phyloP scores from a whole-genome alignment of 2,888 invertebrate species.

The Orchesella flavescens region DNA sequence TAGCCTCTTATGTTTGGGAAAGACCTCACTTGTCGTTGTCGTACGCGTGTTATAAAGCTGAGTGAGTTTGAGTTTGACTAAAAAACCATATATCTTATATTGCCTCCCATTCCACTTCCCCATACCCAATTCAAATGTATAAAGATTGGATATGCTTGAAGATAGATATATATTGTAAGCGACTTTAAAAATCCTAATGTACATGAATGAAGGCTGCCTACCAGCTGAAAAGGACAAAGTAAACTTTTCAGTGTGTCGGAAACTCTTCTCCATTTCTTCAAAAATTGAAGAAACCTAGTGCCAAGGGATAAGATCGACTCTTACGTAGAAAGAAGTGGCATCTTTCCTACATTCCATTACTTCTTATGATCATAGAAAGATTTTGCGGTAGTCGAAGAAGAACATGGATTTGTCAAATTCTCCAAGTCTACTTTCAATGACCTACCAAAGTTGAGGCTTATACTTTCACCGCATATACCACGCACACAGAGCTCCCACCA shows the following conservation, averaged over 20 bases:
- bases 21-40: not conserved
- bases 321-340: not conserved
- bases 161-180: too few species aligned
- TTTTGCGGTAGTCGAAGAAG: not conserved
- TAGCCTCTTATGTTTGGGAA: not conserved
- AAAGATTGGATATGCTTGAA: too few species aligned
- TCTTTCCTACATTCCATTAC: slow-evolving; percentile 16
- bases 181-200: not conserved
- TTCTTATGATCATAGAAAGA: slow-evolving; percentile 2
- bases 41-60: not conserved
- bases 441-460: too few species aligned
- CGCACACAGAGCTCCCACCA: too few species aligned
- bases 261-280: slow-evolving; percentile 35
- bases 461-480: too few species aligned
- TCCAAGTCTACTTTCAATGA: too few species aligned
- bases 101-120: too few species aligned
- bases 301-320: slow-evolving; percentile 13
- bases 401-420: too few species aligned
- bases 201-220: slow-evolving; percentile 24
- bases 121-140: too few species aligned
- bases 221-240: slow-evolving; percentile 16
- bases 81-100: too few species aligned
- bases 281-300: slow-evolving; percentile 3
- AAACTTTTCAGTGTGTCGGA: slow-evolving; percentile 10
- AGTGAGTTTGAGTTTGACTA: too few species aligned